Conservation (phyloP, 2,113 vertebrate species). For the Hassar affinis region DNA sequence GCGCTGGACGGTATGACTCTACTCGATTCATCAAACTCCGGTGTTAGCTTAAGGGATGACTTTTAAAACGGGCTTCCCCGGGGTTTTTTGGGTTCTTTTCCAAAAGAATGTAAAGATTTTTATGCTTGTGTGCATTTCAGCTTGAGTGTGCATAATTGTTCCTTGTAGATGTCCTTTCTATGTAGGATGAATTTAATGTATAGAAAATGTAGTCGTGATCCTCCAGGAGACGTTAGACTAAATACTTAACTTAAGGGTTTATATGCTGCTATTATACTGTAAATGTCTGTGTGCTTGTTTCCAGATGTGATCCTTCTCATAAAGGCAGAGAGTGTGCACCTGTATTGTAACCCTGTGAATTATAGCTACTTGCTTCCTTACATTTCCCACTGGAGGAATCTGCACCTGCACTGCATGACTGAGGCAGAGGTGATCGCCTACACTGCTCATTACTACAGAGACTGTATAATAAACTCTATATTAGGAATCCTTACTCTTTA, state of each 20-base stretch:
- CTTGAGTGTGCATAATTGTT: background rate
- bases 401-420: constrained; percentile 93
- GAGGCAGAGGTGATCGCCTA: constrained; percentile 82
- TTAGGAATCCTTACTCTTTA: background rate
- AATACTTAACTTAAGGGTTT: background rate
- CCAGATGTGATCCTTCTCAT: constrained; percentile 93
- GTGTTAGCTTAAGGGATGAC: background rate
- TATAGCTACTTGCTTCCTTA: constrained; percentile 86
- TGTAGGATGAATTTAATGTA: background rate
- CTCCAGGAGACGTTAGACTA: background rate
- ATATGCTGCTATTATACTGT: background rate
- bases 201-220: background rate
- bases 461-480: background rate
- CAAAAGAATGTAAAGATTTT: no score
- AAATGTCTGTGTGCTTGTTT: constrained; percentile 28
- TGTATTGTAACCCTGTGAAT: constrained; percentile 97
- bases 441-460: background rate
- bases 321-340: constrained; percentile 88
- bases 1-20: constrained; percentile 83
- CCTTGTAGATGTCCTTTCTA: background rate
- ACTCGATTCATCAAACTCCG: background rate
- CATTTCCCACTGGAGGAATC: constrained; percentile 92
- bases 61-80: background rate
- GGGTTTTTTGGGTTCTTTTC: background rate
- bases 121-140: background rate